These are phyloP conservation scores for Clepsis dumicolana DNA, from an alignment of 2,888 invertebrate species.

Conservation along the genomic window DNA sequence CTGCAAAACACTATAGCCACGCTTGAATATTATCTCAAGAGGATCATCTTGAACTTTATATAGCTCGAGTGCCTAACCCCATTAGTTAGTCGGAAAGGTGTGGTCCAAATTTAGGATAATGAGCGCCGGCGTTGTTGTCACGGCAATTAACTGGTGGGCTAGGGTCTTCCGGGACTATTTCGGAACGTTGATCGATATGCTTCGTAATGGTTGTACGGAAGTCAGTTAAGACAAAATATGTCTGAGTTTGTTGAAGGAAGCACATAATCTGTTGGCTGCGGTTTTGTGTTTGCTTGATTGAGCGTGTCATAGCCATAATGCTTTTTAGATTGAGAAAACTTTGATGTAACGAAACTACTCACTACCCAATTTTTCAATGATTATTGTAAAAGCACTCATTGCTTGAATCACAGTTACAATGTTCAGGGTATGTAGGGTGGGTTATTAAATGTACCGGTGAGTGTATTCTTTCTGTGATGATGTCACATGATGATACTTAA, in stretches of 20 bases:
- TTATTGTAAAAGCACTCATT: too few species aligned
- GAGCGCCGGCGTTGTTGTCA: slow-evolving; percentile 66
- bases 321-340: neutral
- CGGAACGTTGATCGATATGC: slow-evolving; percentile 61
- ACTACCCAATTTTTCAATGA: too few species aligned
- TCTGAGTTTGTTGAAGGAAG: neutral
- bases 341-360: neutral
- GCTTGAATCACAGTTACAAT: too few species aligned
- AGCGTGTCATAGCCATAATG: slow-evolving; percentile 1
- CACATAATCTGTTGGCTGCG: neutral
- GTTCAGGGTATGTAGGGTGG: too few species aligned
- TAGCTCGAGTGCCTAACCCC: slow-evolving; percentile 51
- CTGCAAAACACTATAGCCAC: slow-evolving; percentile 5
- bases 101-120: slow-evolving; percentile 70
- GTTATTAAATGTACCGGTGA: too few species aligned
- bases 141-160: slow-evolving; percentile 66
- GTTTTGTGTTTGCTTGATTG: neutral
- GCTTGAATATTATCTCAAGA: slow-evolving; percentile 38
- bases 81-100: slow-evolving; percentile 56
- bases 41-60: slow-evolving; percentile 37
- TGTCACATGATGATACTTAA: neutral
- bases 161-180: slow-evolving; percentile 71
- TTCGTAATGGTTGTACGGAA: slow-evolving; percentile 5
- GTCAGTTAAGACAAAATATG: neutral
- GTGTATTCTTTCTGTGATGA: too few species aligned